These are phyloP conservation scores for Megaustenia siamemsis DNA, from an alignment of 2,888 invertebrate genomes.

Conservation along the genomic window DNA sequence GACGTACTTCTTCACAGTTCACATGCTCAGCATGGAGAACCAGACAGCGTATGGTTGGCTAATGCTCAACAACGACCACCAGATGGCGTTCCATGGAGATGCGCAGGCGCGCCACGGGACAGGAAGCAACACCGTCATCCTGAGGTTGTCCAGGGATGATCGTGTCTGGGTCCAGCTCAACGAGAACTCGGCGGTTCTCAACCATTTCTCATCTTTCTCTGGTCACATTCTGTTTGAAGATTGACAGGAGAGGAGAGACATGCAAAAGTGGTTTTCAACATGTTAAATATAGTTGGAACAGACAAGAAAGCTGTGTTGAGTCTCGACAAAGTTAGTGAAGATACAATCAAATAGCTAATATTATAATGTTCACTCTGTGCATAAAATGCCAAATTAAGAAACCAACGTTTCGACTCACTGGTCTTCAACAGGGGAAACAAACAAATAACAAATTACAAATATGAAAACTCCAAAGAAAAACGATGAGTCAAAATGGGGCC, in stretches of 20 bases:
- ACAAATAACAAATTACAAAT: too few relatives aligned
- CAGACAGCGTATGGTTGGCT: slow-evolving; percentile 78
- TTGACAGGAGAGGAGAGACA: slow-evolving; percentile 28
- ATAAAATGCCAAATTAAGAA: too few relatives aligned
- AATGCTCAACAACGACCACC: slow-evolving; percentile 77
- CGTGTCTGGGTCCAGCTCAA: slow-evolving; percentile 78
- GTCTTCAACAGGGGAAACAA: too few relatives aligned
- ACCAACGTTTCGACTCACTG: too few relatives aligned
- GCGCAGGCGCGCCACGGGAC: slow-evolving; percentile 77
- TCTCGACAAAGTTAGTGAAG: too few relatives aligned
- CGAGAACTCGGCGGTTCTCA: slow-evolving; percentile 76
- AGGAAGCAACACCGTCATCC: slow-evolving; percentile 77
- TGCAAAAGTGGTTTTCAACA: too few relatives aligned
- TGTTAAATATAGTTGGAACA: too few relatives aligned
- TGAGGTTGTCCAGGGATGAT: slow-evolving; percentile 73
- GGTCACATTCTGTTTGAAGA: slow-evolving; percentile 76
- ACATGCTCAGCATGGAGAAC: slow-evolving; percentile 75
- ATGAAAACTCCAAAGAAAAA: too few relatives aligned
- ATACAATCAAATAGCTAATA: too few relatives aligned
- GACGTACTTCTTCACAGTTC: slow-evolving; percentile 77
- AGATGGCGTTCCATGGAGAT: slow-evolving; percentile 77
- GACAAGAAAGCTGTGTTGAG: too few relatives aligned
- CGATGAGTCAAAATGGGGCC: too few relatives aligned
- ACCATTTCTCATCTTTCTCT: slow-evolving; percentile 78
- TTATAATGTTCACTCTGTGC: too few relatives aligned